These are phyloP conservation scores for Tachysurus fulvidraco DNA, from an alignment of 2,113 vertebrate species.

Conservation along the genomic window DNA sequence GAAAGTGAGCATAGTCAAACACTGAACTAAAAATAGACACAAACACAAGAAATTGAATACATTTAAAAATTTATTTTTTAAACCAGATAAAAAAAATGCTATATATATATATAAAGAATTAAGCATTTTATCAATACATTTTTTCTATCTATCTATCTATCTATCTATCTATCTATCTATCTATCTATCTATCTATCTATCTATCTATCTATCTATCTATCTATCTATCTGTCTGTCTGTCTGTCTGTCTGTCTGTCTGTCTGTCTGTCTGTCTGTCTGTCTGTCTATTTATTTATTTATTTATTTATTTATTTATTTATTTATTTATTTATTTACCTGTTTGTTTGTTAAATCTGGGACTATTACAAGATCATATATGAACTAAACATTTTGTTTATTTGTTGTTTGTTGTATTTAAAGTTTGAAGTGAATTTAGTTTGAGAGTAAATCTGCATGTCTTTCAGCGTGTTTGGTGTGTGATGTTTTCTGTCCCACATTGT, in stretches of 20 bases:
- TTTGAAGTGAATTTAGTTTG: background rate
- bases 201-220: too few relatives aligned
- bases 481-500: background rate
- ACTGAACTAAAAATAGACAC: background rate
- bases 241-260: too few relatives aligned
- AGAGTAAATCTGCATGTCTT: background rate
- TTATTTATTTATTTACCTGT: too few relatives aligned
- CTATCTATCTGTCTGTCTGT: too few relatives aligned
- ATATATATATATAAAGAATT: background rate
- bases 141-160: too few relatives aligned
- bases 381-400: background rate
- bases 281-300: too few relatives aligned
- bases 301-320: too few relatives aligned
- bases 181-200: too few relatives aligned
- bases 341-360: too few relatives aligned
- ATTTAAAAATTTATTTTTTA: background rate
- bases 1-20: background rate
- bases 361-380: background rate
- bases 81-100: background rate
- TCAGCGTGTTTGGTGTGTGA: background rate
- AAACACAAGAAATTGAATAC: background rate
- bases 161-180: too few relatives aligned
- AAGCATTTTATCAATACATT: background rate
- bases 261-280: too few relatives aligned
- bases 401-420: background rate